Percentiles rank a stretch among this genome's conserved stretches.
phyloP scores from a whole-genome alignment of 2,113 vertebrate genomes.

The Pomatostomus ruficeps region DNA sequence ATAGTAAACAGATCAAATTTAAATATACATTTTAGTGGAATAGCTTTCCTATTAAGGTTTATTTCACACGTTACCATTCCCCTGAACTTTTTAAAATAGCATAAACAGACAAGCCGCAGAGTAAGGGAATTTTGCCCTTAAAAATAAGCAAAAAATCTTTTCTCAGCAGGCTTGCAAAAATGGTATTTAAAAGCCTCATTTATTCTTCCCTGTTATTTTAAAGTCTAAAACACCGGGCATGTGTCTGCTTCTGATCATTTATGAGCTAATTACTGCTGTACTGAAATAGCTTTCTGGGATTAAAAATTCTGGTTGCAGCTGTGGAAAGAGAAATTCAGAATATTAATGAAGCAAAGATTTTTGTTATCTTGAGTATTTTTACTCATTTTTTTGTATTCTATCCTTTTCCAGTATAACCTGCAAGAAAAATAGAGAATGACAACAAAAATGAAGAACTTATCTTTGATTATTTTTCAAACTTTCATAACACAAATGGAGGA shows the following conservation, averaged over 20 bases:
- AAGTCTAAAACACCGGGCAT: neutral
- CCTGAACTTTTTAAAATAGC: conserved; percentile 6
- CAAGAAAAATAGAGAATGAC: neutral
- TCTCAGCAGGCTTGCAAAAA: conserved; percentile 19
- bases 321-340: conserved; percentile 45
- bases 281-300: conserved; percentile 44
- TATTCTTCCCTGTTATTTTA: neutral
- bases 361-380: neutral
- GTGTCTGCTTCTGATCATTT: conserved; percentile 35
- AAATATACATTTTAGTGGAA: neutral
- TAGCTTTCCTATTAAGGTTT: neutral
- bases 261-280: conserved; percentile 46
- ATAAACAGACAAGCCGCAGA: conserved; percentile 20
- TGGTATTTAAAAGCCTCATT: neutral
- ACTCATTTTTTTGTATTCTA: neutral
- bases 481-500: neutral
- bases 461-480: neutral
- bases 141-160: conserved; percentile 28
- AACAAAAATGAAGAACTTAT: neutral
- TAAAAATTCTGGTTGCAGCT: conserved; percentile 52
- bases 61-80: neutral
- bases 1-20: conserved; percentile 12
- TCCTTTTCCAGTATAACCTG: neutral
- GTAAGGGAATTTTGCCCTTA: conserved; percentile 26
- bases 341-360: conserved; percentile 45